Evolutionary conservation across 1,140 invertebrate species (phyloP).

Genomic region (Sipha flava): DNA sequence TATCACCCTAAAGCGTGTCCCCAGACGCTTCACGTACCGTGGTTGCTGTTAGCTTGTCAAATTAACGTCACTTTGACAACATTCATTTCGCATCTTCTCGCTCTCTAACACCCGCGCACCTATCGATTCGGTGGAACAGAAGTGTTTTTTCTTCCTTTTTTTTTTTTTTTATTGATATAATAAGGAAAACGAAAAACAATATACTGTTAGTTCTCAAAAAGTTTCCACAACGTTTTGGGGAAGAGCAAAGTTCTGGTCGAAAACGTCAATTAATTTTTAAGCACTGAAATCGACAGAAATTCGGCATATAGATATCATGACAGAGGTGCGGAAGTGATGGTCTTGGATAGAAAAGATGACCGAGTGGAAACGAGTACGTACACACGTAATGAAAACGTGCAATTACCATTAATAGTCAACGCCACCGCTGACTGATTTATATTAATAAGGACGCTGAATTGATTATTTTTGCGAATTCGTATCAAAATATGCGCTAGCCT

Average conservation of each 20-base stretch:
- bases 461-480: background rate
- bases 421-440: background rate
- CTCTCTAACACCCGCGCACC: background rate
- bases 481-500: background rate
- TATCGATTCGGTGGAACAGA: background rate
- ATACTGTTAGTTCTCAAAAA: no score
- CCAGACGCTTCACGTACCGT: background rate
- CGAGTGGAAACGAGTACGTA: background rate
- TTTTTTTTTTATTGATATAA: no score
- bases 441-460: background rate
- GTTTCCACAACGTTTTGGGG: no score
- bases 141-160: background rate
- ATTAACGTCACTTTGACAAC: conserved; percentile 7
- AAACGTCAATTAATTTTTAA: background rate
- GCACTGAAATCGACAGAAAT: no score
- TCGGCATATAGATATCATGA: no score
- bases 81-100: background rate
- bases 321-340: no score
- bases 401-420: background rate
- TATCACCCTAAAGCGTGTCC: conserved; percentile 1
- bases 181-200: background rate
- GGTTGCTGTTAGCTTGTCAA: conserved; percentile 7
- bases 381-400: background rate
- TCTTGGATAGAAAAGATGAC: background rate
- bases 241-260: background rate